These are phyloP conservation scores for Apamea epomidion DNA, from an alignment of 2,888 invertebrate genomes.

Conservation along the genomic window DNA sequence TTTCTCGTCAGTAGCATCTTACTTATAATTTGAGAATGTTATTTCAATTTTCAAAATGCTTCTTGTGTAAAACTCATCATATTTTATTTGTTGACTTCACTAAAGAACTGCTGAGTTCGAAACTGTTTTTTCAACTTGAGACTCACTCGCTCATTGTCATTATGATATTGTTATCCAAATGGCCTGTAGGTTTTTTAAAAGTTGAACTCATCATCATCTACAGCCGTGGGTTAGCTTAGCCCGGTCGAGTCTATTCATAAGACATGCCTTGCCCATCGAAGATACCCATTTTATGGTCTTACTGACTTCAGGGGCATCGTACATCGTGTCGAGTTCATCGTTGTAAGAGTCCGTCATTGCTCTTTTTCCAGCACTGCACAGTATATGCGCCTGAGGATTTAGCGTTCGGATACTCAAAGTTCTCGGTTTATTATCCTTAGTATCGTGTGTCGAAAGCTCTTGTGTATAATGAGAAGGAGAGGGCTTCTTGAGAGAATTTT, in stretches of 20 bases:
- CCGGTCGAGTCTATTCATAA: background rate
- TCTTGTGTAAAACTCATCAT: background rate
- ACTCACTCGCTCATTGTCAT: background rate
- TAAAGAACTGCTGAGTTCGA: background rate
- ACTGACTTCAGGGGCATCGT: background rate
- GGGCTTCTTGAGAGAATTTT: background rate
- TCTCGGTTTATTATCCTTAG: background rate
- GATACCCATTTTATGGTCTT: background rate
- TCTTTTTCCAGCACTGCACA: background rate
- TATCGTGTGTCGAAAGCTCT: no score
- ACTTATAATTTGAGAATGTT: constrained; percentile 9
- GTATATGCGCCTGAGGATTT: background rate
- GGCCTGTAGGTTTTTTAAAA: background rate
- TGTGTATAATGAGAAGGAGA: background rate
- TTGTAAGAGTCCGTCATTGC: background rate
- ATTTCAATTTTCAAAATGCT: constrained; percentile 18
- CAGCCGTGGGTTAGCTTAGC: background rate
- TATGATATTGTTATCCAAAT: background rate
- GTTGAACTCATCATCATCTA: background rate
- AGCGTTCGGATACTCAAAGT: background rate
- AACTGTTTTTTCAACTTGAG: background rate
- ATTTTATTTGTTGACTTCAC: background rate
- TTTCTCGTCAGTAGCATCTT: constrained; percentile 42
- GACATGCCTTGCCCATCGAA: background rate
- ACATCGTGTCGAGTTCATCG: background rate